Conservation (phyloP, 2,888 invertebrate genomes). For the Rotaria macrura region DNA sequence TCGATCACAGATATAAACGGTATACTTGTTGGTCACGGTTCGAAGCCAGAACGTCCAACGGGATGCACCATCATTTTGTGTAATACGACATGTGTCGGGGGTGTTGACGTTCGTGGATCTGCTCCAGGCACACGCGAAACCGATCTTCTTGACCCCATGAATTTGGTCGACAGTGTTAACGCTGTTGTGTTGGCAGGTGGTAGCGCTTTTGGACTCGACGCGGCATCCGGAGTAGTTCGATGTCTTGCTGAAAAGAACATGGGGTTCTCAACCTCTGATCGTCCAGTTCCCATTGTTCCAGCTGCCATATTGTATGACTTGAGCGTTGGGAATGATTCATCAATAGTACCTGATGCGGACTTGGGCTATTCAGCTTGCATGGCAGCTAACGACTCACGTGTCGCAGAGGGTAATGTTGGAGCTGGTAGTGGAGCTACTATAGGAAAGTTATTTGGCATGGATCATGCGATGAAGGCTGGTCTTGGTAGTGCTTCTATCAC, state of each 20-base stretch:
- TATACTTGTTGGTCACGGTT: background rate
- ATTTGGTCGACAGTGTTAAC: background rate
- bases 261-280: background rate
- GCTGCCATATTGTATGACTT: background rate
- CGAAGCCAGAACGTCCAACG: background rate
- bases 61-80: constrained; percentile 7
- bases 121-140: background rate
- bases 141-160: background rate
- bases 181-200: background rate
- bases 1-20: background rate
- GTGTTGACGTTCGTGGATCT: background rate
- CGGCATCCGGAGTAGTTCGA: background rate
- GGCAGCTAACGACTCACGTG: background rate
- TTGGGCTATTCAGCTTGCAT: background rate
- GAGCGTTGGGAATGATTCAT: background rate
- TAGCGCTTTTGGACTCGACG: background rate
- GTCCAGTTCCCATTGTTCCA: background rate
- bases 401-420: background rate
- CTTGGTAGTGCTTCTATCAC: background rate
- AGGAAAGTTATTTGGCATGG: background rate
- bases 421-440: background rate
- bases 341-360: background rate
- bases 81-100: background rate
- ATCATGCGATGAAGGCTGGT: background rate
- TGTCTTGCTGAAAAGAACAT: background rate